Evolutionary conservation across 2,113 vertebrate species (phyloP).

Genomic region (Nestor notabilis): DNA sequence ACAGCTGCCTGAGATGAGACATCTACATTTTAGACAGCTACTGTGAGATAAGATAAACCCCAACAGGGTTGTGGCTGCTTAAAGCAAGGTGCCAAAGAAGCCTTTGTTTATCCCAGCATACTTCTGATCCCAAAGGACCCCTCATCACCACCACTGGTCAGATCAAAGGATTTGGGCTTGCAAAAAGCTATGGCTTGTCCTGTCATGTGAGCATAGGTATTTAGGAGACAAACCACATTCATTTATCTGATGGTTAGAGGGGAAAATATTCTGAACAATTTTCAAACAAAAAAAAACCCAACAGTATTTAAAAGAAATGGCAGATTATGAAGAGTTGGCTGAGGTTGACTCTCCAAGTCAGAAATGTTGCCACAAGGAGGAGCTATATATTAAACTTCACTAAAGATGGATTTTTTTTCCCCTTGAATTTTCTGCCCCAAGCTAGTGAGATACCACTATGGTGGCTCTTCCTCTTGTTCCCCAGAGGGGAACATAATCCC

Average conservation of each 20-base stretch:
- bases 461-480: not conserved
- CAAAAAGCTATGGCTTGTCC: not conserved
- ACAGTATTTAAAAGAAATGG: not conserved
- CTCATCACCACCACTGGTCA: not conserved
- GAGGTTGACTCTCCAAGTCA: not conserved
- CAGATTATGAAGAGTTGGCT: not conserved
- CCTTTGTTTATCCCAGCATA: not conserved
- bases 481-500: not conserved
- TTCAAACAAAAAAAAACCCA: accelerated
- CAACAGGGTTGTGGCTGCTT: not conserved
- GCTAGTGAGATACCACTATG: not conserved
- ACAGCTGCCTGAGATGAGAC: not conserved
- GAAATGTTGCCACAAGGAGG: constrained; percentile 2
- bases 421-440: not conserved
- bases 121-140: not conserved
- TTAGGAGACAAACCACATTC: not conserved
- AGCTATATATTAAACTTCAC: not conserved
- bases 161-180: not conserved
- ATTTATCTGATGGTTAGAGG: not conserved
- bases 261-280: not conserved
- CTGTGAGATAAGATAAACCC: not conserved
- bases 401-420: not conserved
- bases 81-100: not conserved
- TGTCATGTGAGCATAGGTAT: not conserved
- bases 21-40: not conserved